Evolutionary conservation across 1,140 invertebrate species (phyloP).

Genomic region (Grapholita molesta): DNA sequence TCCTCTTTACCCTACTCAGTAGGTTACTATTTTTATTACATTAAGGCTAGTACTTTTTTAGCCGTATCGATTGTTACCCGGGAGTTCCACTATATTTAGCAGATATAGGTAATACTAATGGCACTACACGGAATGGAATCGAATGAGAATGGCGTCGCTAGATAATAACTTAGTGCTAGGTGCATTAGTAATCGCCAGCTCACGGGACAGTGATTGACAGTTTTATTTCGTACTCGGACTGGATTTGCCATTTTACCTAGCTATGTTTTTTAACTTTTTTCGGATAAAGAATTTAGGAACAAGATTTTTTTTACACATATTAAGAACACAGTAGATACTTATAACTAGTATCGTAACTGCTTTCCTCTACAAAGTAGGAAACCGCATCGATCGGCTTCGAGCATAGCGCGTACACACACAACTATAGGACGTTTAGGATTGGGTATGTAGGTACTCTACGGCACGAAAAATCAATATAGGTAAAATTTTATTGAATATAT

Average conservation of each 20-base stretch:
- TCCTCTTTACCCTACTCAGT: background rate
- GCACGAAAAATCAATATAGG: no score
- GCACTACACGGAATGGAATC: background rate
- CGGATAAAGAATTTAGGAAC: no score
- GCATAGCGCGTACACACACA: no score
- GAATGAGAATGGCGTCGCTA: background rate
- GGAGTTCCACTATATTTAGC: background rate
- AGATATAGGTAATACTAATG: background rate
- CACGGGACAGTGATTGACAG: constrained; percentile 3
- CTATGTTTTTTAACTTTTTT: no score
- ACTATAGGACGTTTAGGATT: no score
- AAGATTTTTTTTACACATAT: no score
- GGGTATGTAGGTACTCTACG: no score
- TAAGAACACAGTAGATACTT: no score
- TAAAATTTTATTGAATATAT: no score
- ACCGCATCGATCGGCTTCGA: no score
- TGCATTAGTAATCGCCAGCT: constrained; percentile 7
- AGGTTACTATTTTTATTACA: constrained; percentile 14
- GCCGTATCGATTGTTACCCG: background rate
- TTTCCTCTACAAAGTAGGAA: no score
- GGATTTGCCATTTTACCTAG: background rate
- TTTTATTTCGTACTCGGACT: background rate
- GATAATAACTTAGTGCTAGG: background rate
- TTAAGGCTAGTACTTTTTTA: background rate
- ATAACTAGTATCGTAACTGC: no score